Evolutionary conservation across 2,113 vertebrate genomes (phyloP), one percentile per base, ranked within the genome.

Genomic region (Rissa tridactyla): DNA sequence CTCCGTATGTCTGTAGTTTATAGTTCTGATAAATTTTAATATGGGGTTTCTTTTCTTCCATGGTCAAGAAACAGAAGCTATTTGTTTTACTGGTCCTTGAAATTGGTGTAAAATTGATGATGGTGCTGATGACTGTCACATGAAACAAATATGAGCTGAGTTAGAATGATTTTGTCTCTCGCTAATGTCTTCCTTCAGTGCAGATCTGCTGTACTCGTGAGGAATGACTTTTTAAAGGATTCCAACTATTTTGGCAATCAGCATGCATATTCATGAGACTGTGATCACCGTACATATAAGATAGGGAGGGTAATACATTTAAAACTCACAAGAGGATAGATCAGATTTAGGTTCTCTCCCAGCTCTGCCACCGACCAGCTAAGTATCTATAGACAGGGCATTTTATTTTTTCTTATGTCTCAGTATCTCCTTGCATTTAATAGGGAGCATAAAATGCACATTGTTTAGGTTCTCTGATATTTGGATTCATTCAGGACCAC

Each of bases 21-120:
- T 32, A 68, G 25, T 18, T 86, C 17, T 88, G 86, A 93, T 93
- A 88, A 55, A 85, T 92, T 82, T 83, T 82, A 65, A 57, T 87
- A n/a, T 3, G 1, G 47, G 36, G 26, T 44, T 66, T 60, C 21
- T 55, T 71, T 71, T 77, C 49, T 90, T 91, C 71, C 5, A 17
- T 82, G 72, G 69, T 82, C 57, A 76, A 75, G 70, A 78, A 80
- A 61, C 26, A 87, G 68, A 79, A 85, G 47, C 0, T 32, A 36
- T 92, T 86, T 9, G 52, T 94, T 61, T 23, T 78, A 19, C 54
- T 65, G 29, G 64, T 60, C 76, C 86, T 70, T 83, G 64, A 85
- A 91, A 89, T 5, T 80, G 49, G 22, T 71, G 54, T 81, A 81
- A 64, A 86, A 90, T 69, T 47, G 68, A 89, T 93, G 86, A 46